Percentiles rank a stretch among this genome's conserved stretches.
These are phyloP conservation scores for Cephus pulcher DNA, from an alignment of 2,888 invertebrate species.

Conservation along the genomic window DNA sequence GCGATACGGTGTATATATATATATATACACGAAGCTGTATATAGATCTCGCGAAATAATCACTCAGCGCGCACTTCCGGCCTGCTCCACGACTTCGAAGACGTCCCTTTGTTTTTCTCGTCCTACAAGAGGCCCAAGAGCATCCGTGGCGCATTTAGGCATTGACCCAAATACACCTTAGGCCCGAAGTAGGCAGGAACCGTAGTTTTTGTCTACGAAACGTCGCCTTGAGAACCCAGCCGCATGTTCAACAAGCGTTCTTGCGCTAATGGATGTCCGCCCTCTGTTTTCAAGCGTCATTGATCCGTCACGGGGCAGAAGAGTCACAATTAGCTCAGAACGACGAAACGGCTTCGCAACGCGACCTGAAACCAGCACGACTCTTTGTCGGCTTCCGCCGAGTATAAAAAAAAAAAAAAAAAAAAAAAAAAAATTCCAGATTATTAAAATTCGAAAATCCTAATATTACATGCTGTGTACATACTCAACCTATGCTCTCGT, in stretches of 20 bases:
- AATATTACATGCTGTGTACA: too few species aligned
- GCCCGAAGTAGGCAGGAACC: not conserved
- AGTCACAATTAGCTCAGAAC: not conserved
- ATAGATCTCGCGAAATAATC: slow-evolving; percentile 27
- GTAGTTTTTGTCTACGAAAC: slow-evolving; percentile 15
- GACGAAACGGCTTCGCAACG: not conserved
- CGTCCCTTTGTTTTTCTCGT: not conserved
- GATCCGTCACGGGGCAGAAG: slow-evolving; percentile 3
- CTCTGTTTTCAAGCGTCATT: slow-evolving; percentile 7
- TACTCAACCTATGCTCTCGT: not conserved
- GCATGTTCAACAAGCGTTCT: slow-evolving; percentile 20
- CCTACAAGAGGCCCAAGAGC: not conserved
- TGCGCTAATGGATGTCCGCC: slow-evolving; percentile 17
- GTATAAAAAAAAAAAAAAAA: not conserved
- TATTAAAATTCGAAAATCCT: not conserved
- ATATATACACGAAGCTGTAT: not conserved
- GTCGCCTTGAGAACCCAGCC: slow-evolving; percentile 18
- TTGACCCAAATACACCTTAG: not conserved
- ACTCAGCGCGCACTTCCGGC: slow-evolving; percentile 25
- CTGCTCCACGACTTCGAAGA: slow-evolving; percentile 1
- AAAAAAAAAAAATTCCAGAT: too few species aligned
- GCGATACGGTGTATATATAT: not conserved
- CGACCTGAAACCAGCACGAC: not conserved
- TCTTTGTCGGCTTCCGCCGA: not conserved
- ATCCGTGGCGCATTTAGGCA: not conserved